Evolutionary conservation across 2,797 vertebrate species (phyloP).

Genomic region (Cirrhinus mrigala): DNA sequence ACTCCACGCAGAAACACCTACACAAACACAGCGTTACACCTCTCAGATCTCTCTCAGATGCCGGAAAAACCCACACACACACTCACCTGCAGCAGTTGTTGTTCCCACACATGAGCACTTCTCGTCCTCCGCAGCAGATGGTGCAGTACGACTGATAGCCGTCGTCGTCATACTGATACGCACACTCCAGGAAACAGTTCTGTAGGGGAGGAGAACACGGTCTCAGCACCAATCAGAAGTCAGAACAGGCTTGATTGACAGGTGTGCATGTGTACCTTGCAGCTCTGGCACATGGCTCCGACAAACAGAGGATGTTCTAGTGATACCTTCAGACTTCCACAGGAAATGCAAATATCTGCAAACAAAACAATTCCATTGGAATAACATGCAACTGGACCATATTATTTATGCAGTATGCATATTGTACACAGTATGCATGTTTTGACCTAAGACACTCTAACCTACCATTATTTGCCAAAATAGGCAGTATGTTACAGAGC

Average conservation of each 20-base stretch:
- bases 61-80: not conserved
- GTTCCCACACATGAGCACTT: conserved; percentile 94
- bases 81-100: conserved; percentile 83
- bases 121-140: conserved; percentile 92
- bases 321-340: conserved; percentile 86
- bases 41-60: not conserved
- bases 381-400: not conserved
- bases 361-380: not conserved
- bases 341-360: conserved; percentile 91
- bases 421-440: not conserved
- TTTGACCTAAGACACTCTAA: not conserved
- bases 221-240: conserved; percentile 18
- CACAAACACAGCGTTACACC: conserved; percentile 43
- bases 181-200: conserved; percentile 97
- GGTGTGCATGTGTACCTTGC: conserved; percentile 80
- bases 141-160: conserved; percentile 98
- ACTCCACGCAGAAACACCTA: conserved; percentile 97
- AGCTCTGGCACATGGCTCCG: conserved; percentile 91
- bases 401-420: not conserved
- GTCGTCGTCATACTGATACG: conserved; percentile 94
- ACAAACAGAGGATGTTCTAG: conserved; percentile 92
- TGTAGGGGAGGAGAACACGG: conserved; percentile 62
- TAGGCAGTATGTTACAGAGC: not conserved
- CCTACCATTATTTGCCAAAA: not conserved
- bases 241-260: conserved; percentile 28